A percentile compares a stretch with the other conserved stretches of the same genome.
These are phyloP conservation scores for Irena cyanogastra DNA, from an alignment of 2,113 vertebrate genomes.

Conservation along the genomic window DNA sequence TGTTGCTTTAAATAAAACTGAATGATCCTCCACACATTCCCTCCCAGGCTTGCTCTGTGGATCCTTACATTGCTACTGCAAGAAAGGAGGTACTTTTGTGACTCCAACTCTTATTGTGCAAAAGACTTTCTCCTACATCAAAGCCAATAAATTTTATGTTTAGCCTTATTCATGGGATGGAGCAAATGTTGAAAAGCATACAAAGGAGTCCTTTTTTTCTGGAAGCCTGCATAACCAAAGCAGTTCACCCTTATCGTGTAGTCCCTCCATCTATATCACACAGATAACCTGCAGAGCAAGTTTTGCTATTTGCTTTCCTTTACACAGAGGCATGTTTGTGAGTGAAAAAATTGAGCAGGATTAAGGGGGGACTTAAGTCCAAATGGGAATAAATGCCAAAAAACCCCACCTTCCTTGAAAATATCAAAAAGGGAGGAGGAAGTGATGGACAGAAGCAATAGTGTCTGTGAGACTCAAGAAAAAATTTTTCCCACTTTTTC, in stretches of 20 bases:
- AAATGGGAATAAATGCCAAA: neutral
- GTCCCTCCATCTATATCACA: neutral
- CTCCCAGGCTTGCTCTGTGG: neutral
- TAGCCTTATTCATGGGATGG: neutral
- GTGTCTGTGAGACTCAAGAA: neutral
- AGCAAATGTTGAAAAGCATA: neutral
- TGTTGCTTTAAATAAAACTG: neutral
- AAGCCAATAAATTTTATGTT: neutral
- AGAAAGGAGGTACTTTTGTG: neutral
- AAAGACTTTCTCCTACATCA: neutral
- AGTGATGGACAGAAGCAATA: neutral
- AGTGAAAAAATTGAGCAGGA: neutral
- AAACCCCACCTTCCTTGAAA: neutral
- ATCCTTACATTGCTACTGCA: neutral
- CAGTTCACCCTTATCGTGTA: neutral
- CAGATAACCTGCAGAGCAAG: neutral
- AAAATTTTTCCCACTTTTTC: neutral
- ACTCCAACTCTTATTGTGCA: neutral
- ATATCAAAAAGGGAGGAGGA: neutral
- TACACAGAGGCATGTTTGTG: neutral
- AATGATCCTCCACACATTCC: neutral
- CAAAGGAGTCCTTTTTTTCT: neutral
- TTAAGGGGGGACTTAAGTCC: neutral
- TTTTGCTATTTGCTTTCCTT: neutral
- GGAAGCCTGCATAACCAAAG: neutral